Base-by-base conservation (phyloP, 2,888 invertebrate species). In the Mactromeris polynyma region DNA sequence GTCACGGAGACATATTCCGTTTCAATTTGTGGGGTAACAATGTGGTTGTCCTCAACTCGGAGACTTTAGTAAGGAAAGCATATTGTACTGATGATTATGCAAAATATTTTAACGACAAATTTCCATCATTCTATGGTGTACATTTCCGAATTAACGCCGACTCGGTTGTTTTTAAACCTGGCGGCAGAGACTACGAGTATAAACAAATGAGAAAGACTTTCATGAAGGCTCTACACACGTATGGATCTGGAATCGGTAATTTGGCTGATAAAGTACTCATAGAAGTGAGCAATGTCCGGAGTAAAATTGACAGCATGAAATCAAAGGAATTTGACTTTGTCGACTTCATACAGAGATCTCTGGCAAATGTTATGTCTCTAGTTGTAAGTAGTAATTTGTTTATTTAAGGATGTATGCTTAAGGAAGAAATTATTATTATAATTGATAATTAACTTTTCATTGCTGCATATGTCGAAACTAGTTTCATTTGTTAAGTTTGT, bases 1-100 rank as follows among this genome's bases (percentile, higher is more conserved):
- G n/a, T 17, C 58, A 64, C 26, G 82, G 82, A 11, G 82, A 82
- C n/a, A 82, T 82, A 58, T 82, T 82, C 54, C 26, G 38, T n/a
- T 38, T 64, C 0, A 82, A 64, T 38, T 36, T 82, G 64, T 40
- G 36, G 33, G 7, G n/a, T n/a, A 26, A 36, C 0, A 64, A 64
- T n/a, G 40, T 40, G n/a, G 17, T 82, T 3, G 64, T 64, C n/a
- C 26, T 82, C 14, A 82, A 82, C 64, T 38, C 38, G 0, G 64
- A 64, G 11, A 1, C 58, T n/a, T 21, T 38, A 0, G 26, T 82
- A 17, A 33, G 64, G 11, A 64, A 64, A n/a, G 64, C 82, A 0
- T 82, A 26, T 40, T 36, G 21, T 14, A 14, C 38, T 7, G 40
- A 82, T 21, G 33, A 64, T 6, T 81, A 81, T 81, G 19, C 33